Evolutionary conservation across 35 echinoderm and acorn worm species (phyloP).

Genomic region (Ptychodera flava): DNA sequence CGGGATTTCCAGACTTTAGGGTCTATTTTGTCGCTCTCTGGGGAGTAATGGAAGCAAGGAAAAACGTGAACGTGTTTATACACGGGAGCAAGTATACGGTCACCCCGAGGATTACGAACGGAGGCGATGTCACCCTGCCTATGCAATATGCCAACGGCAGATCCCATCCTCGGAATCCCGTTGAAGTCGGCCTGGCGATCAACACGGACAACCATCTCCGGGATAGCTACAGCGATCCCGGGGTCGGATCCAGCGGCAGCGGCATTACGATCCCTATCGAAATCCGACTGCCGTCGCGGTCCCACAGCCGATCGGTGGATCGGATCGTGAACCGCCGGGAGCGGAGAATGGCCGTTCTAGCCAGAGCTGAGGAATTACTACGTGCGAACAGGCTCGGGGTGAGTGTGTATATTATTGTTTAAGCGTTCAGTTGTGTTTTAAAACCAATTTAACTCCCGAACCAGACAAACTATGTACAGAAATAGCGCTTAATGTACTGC

Average conservation of each 20-base stretch:
- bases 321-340: neutral
- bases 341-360: neutral
- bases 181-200: neutral
- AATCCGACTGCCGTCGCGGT: neutral
- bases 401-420: no score
- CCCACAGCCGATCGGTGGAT: neutral
- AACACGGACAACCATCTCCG: neutral
- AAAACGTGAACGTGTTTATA: neutral
- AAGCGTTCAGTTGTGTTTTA: no score
- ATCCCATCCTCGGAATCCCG: neutral
- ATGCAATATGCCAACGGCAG: no score
- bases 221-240: neutral
- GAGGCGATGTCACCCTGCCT: neutral
- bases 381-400: neutral
- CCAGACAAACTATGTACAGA: no score
- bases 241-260: neutral
- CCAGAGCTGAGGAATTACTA: neutral
- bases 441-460: no score
- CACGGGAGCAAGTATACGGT: neutral
- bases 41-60: neutral
- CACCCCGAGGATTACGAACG: neutral
- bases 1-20: no score
- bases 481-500: no score
- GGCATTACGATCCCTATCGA: neutral
- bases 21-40: no score